phyloP scores from a whole-genome alignment of 2,797 vertebrate genomes.

The Sebastes paucispinis region DNA sequence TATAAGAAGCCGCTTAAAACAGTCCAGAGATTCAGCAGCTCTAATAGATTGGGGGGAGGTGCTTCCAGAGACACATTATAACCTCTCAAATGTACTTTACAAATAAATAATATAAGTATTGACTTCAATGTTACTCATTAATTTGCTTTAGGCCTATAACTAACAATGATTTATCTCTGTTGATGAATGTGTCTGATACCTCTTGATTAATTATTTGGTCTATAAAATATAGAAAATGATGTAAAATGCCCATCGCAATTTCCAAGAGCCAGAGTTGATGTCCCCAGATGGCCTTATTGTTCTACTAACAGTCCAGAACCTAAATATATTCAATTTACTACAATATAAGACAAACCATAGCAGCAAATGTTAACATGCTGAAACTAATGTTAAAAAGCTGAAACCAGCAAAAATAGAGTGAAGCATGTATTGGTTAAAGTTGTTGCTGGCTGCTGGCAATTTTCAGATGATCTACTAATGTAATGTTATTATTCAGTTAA shows the following conservation, averaged over 20 bases:
- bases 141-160: neutral
- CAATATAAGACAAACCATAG: neutral
- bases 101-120: neutral
- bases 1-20: too few relatives aligned
- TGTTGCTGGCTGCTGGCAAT: neutral
- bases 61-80: too few relatives aligned
- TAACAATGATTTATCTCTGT: neutral
- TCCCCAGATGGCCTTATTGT: fast-evolving
- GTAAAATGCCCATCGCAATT: neutral
- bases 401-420: neutral
- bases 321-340: neutral
- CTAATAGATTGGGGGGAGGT: too few relatives aligned
- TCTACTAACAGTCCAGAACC: neutral
- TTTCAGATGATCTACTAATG: neutral
- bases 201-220: neutral
- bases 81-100: too few relatives aligned
- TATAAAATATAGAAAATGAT: neutral
- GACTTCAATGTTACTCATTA: neutral
- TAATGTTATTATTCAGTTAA: neutral
- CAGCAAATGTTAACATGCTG: neutral
- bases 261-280: neutral
- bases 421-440: neutral
- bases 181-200: neutral
- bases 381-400: neutral
- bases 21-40: too few relatives aligned